phyloP scores from a whole-genome alignment of 1,140 invertebrate genomes.

The Antheraea pernyi region DNA sequence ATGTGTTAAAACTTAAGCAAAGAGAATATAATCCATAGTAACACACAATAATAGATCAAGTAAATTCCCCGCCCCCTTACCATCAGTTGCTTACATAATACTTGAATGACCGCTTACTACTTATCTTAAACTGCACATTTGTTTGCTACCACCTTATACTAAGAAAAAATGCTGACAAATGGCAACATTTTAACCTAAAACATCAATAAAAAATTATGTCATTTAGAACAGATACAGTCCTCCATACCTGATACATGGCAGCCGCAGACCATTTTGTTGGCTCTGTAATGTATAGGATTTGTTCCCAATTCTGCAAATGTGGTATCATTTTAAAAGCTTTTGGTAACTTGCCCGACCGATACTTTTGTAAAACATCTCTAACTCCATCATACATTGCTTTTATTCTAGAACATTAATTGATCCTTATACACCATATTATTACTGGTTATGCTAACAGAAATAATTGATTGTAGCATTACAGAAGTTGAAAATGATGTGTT shows the following conservation, averaged over 20 bases:
- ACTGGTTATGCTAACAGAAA: neutral
- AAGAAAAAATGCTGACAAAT: too few relatives aligned
- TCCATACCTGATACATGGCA: slow-evolving; percentile 91
- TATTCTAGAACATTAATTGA: slow-evolving; percentile 65
- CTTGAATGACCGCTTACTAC: too few relatives aligned
- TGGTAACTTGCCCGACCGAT: slow-evolving; percentile 97
- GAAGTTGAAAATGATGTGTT: neutral
- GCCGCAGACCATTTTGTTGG: slow-evolving; percentile 93
- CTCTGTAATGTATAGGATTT: slow-evolving; percentile 93
- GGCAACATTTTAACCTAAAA: too few relatives aligned
- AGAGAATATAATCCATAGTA: neutral
- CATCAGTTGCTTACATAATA: too few relatives aligned
- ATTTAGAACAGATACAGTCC: too few relatives aligned
- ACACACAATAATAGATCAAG: too few relatives aligned
- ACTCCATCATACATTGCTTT: slow-evolving; percentile 94
- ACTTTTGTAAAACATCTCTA: slow-evolving; percentile 90
- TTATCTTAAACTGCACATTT: too few relatives aligned
- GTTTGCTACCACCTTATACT: too few relatives aligned
- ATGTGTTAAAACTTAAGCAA: neutral
- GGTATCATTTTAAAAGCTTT: slow-evolving; percentile 99
- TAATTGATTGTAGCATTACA: neutral
- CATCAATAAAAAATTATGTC: too few relatives aligned
- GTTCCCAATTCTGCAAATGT: slow-evolving; percentile 96
- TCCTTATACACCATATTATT: slow-evolving; percentile 8
- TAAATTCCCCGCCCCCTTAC: too few relatives aligned